These are phyloP conservation scores for Dolomedes plantarius DNA, from an alignment of 2,888 invertebrate species.

Conservation along the genomic window DNA sequence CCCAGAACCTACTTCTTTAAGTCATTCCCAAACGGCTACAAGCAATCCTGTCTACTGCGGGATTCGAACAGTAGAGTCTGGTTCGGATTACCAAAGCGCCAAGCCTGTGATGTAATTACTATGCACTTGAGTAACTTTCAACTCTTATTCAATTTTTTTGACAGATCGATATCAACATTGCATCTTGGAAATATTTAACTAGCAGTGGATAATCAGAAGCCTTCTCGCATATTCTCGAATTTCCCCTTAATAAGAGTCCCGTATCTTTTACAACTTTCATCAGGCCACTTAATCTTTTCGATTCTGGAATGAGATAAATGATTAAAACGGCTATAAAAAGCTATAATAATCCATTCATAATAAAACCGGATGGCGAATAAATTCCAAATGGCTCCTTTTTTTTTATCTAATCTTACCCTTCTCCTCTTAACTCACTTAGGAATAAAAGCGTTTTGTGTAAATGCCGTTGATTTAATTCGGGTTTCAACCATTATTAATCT, in stretches of 20 bases:
- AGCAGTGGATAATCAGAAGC: too few relatives aligned
- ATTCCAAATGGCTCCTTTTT: conserved; percentile 12
- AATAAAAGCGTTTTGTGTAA: conserved; percentile 28
- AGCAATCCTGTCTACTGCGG: too few relatives aligned
- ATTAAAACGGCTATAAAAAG: conserved; percentile 17
- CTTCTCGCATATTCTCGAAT: background rate
- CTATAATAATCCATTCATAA: conserved; percentile 30
- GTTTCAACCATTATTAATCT: conserved; percentile 8
- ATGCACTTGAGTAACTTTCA: too few relatives aligned
- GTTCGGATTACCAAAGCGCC: too few relatives aligned
- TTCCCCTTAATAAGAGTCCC: background rate
- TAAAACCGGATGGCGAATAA: conserved; percentile 14
- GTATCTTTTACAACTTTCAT: background rate
- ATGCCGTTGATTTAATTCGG: conserved; percentile 22
- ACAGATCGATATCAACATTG: too few relatives aligned
- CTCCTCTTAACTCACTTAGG: conserved; percentile 1
- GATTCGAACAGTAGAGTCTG: too few relatives aligned
- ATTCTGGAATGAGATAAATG: conserved; percentile 24
- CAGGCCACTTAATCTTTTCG: background rate
- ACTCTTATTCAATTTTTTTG: too few relatives aligned
- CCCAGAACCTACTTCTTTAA: too few relatives aligned
- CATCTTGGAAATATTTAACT: too few relatives aligned
- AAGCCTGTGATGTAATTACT: too few relatives aligned
- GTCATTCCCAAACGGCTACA: too few relatives aligned
- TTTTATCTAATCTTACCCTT: background rate